Base-by-base conservation (phyloP, 2,113 vertebrate genomes). In the Verasper variegatus region DNA sequence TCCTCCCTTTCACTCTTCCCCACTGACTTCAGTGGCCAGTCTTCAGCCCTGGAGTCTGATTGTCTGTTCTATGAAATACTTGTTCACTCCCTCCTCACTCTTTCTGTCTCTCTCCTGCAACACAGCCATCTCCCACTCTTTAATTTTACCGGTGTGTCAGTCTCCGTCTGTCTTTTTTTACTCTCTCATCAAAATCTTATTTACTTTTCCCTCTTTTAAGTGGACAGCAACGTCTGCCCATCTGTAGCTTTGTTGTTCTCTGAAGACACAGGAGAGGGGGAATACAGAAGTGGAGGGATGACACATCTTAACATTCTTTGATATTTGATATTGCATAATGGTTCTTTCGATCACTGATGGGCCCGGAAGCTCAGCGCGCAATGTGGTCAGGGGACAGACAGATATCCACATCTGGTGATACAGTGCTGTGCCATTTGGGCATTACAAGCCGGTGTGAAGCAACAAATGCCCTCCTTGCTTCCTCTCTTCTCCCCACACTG, bases 31-130 rank as follows among this genome's bases (percentile, higher is more conserved):
- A 68, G 65, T 35, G 65, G 47, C 24, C 26, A 14, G 47, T 15
- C 13, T 64, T 69, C 52, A 35, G 56, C 61, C 52, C 52, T 74
- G 81, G 85, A 88, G 79, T 88, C 88, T 81, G 88, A 91, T 87
- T 80, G 86, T 86, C 84, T 89, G 77, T 90, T 75, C 47, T 86
- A 74, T 74, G 71, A 88, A 89, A 87, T 88, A 74, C 62, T 72
- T 76, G 67, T 76, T 82, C 84, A 81, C 84, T 91, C 91, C 85
- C 76, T 80, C 58, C 18, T 81, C 37, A 24, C 65, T 67, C 61
- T 74, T 24, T 79, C 70, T 56, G 49, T 79, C 86, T 90, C 31
- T 23, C 69, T 76, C 58, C 80, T 85, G 73, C 59, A 80, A 78
- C 60, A 27, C 11, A 70, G 59, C 62, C 55, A 71, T 81, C 81